Evolutionary conservation across 2,888 invertebrate species (phyloP), one percentile per base, ranked within the genome.

Genomic region (Eubasilissa splendida): DNA sequence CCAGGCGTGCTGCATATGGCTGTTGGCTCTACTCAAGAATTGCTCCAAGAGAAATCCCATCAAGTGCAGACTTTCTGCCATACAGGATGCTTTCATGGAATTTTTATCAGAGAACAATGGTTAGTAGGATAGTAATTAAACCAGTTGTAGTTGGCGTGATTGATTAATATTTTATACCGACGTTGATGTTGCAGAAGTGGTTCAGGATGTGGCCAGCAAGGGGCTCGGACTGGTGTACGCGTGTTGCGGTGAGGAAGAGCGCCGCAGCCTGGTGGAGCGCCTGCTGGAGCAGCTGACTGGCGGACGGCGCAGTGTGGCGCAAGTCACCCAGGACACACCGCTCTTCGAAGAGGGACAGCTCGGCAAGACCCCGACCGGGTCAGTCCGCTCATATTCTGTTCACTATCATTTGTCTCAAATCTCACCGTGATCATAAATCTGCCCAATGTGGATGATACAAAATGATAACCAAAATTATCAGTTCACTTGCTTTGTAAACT

Each of bases 141-240:
- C 42, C 42, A 42, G 42, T 42, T 1, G 4, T 5, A 42, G 7
- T 42, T 2, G 42, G 42, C 42, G 1, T 42, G 42, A 22, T 22
- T 71, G 14, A 22, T 14, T 9, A 7, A 42, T 42, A 42, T 42
- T 42, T 7, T 42, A 7, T 42, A 2, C 4, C 7, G 7, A 42
- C 7, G 2, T 42, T 42, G 4, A 50, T 63, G 8, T 85, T 87
- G 76, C 86, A 97, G 97, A 98, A 86, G 94, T 98, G 85, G 95
- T 97, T 0, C 98, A 98, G 90, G 98, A 98, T 87, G 95, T 97
- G 2, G 96, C 97, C 0, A 96, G 97, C 12, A 97, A 97, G 87
- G 98, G 97, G 10, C 90, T 98, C 33, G 96, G 96, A 77, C 89
- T 97, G 2, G 95, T 98, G 8, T 98, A 97, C 86, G 95, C 96